These are phyloP conservation scores for Pituophis catenifer DNA, from an alignment of 2,113 vertebrate species.

Conservation along the genomic window DNA sequence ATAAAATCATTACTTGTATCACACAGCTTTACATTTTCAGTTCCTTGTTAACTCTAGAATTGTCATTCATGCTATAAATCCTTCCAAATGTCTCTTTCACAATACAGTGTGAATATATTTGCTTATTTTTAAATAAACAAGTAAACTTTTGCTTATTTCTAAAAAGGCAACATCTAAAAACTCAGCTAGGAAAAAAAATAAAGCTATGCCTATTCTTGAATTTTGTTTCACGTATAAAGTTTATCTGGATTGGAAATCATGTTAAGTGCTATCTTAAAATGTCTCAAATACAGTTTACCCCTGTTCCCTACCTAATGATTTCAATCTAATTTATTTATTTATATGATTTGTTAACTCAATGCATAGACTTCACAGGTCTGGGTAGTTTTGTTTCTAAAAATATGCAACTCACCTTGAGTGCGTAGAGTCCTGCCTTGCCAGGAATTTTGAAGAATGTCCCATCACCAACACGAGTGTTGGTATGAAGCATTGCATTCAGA, in stretches of 20 bases:
- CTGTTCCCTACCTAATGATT: slow-evolving; percentile 37
- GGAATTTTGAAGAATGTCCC: slow-evolving; percentile 87
- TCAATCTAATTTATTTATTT: slow-evolving; percentile 61
- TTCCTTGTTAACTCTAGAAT: slow-evolving; percentile 18
- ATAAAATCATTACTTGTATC: slow-evolving; percentile 11
- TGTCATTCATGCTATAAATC: slow-evolving; percentile 26
- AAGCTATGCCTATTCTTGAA: slow-evolving; percentile 53
- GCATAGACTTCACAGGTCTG: slow-evolving; percentile 43
- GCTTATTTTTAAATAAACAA: slow-evolving; percentile 52
- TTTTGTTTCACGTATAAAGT: slow-evolving; percentile 56
- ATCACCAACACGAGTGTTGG: slow-evolving; percentile 83
- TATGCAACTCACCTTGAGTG: slow-evolving; percentile 81
- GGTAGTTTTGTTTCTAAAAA: slow-evolving; percentile 46
- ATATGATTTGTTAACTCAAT: slow-evolving; percentile 52
- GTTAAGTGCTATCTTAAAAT: slow-evolving; percentile 65
- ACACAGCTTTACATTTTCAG: slow-evolving; percentile 27
- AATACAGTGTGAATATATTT: slow-evolving; percentile 34
- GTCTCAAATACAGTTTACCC: slow-evolving; percentile 55
- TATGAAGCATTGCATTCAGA: slow-evolving; percentile 87
- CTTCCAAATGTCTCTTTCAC: slow-evolving; percentile 32
- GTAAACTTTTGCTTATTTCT: slow-evolving; percentile 39
- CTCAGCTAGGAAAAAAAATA: slow-evolving; percentile 35
- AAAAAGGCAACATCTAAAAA: slow-evolving; percentile 53
- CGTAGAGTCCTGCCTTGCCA: slow-evolving; percentile 83
- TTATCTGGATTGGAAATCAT: slow-evolving; percentile 62